Evolutionary conservation across 1,140 invertebrate genomes (phyloP), one percentile per base, ranked within the genome.

Genomic region (Pteromalus puparum): DNA sequence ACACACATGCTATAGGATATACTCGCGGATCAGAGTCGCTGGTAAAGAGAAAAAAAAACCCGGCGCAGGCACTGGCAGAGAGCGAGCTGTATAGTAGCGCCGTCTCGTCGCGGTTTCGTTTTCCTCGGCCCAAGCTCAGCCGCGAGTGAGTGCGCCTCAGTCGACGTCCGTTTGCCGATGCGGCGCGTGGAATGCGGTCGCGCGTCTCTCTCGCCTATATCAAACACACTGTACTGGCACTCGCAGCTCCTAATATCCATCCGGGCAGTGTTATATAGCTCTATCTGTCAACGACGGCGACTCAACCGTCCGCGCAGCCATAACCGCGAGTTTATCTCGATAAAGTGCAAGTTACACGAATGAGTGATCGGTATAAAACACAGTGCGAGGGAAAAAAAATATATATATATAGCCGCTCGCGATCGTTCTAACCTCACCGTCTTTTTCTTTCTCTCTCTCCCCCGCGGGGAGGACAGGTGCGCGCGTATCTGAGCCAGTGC

Each of bases 141-240:
- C 42, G 76, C 61, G 76, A 24, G 67, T 68, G 13, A 30, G 73
- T 34, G 74, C 68, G 46, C 38, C 24, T 38, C 26, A 81, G 28
- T 84, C 80, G 79, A 83, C 84, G 88, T 89, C 88, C 90, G 90
- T 91, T 83, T 87, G 86, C 81, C 88, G 89, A 88, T 78, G 78
- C 87, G 84, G 88, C 88, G 88, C 87, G 88, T 88, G 89, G 90
- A 89, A 88, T 87, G 87, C 85, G 86, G 78, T 88, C 70, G 89
- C 86, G 74, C 86, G 80, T 88, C 65, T 85, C 65, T 85, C 86
- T 81, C 75, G 38, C 80, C 83, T 75, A 75, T 42, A 28, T 72
- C 0, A n/a, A 18, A n/a, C 21, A n/a, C 53, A 48, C 13, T 48
- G 0, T 61, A 61, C 53, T 61, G 53, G 18, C 18, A 6, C 21